Base-by-base conservation (phyloP, 2,888 invertebrate genomes). In the Pachycephus smyrnensis region DNA sequence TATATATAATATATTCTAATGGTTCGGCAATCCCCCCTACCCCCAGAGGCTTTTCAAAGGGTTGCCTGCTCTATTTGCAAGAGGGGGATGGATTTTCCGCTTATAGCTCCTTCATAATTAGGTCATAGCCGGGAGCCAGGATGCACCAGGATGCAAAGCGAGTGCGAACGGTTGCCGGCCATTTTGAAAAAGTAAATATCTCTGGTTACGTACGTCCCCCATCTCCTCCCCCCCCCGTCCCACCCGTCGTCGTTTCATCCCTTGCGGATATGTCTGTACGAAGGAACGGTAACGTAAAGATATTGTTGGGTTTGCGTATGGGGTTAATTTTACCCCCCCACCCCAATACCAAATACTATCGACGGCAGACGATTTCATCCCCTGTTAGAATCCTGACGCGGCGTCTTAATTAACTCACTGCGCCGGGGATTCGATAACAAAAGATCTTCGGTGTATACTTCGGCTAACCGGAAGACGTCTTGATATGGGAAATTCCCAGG, bases 61-160 rank as follows among this genome's bases (percentile, higher is more conserved):
- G 40, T 55, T 55, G 40, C 40, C 40, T 79, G 77, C 79, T 82
- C 78, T 80, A 81, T 83, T 55, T 55, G 0, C 6, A 23, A 55
- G 23, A 55, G 40, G 40, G 23, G 40, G 23, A 23, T 55, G 40
- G 23, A 6, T 4, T 2, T 30, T 6, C 31, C 6, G 15, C 12
- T 71, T 71, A 68, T 73, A 82, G 83, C 84, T 80, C 79, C 82
- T 77, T 82, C 83, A 87, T 88, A 88, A 88, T 88, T 88, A 87
- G 88, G 88, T 87, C 88, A 87, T 82, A 81, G 82, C 81, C 79
- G 79, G 71, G 12, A 73, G 32, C 69, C 73, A 35, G 73, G 37
- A 32, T 75, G 55, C 33, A 31, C 40, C 31, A 30, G n/a, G n/a
- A 40, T 40, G 12, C 69, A 30, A 9, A 4, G 40, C 4, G 15